Percentiles rank a stretch among this genome's conserved stretches.
phyloP scores from a whole-genome alignment of 1,140 invertebrate species.

The Calliphora vicina region DNA sequence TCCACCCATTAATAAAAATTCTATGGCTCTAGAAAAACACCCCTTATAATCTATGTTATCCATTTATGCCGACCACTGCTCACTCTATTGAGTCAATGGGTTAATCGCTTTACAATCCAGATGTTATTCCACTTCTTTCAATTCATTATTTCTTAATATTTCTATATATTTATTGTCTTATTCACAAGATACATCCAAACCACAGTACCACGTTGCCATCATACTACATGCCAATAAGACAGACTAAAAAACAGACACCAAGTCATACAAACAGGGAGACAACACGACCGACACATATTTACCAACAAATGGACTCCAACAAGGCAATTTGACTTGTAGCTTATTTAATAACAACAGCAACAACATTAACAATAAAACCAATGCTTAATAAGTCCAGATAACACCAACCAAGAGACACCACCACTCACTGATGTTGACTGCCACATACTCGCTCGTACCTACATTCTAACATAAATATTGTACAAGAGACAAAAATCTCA shows the following conservation, averaged over 20 bases:
- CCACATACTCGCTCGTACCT: background rate
- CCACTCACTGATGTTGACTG: background rate
- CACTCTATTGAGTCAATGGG: no score
- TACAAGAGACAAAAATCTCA: background rate
- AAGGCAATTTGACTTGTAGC: slow-evolving; percentile 27
- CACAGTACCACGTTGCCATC: background rate
- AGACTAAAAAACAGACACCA: background rate
- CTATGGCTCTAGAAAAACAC: no score
- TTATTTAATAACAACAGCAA: slow-evolving; percentile 26
- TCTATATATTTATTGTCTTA: no score
- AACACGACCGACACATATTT: background rate
- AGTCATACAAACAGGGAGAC: background rate
- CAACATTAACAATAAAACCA: slow-evolving; percentile 32
- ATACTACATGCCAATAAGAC: background rate
- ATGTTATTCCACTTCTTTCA: no score
- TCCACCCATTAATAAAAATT: no score
- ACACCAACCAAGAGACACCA: background rate
- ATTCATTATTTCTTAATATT: no score
- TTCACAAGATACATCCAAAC: background rate
- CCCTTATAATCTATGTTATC: no score
- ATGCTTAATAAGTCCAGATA: slow-evolving; percentile 32
- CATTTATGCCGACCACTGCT: no score
- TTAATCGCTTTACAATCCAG: no score
- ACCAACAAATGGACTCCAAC: slow-evolving; percentile 18
- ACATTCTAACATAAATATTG: no score